phyloP scores from a whole-genome alignment of 2,888 invertebrate genomes.

The Macrosiphum euphorbiae region DNA sequence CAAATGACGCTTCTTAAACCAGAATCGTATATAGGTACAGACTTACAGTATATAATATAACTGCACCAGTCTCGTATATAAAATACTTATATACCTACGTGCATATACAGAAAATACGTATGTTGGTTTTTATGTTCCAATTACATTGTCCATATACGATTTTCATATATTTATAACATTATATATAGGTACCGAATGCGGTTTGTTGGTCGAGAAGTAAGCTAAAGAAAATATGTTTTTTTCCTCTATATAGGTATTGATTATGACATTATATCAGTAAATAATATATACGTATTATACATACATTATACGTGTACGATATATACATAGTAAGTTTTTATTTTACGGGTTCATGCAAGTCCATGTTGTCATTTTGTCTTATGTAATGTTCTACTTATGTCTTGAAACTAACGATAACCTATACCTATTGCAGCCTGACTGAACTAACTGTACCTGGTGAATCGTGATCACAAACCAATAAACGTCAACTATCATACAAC shows the following conservation, averaged over 20 bases:
- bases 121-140: constrained; percentile 40
- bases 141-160: constrained; percentile 26
- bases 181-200: neutral
- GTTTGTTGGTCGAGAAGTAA: constrained; percentile 20
- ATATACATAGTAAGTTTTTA: neutral
- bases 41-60: constrained; percentile 34
- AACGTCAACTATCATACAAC: neutral
- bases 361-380: constrained; percentile 28
- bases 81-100: neutral
- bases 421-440: neutral
- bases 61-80: constrained; percentile 18
- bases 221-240: constrained; percentile 38
- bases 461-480: neutral
- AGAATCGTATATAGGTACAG: constrained; percentile 10
- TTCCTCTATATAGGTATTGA: neutral
- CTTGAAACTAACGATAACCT: constrained; percentile 47
- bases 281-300: neutral
- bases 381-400: constrained; percentile 34
- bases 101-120: neutral
- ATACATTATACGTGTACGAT: neutral
- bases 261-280: constrained; percentile 1
- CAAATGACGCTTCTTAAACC: constrained; percentile 38
- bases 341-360: constrained; percentile 29
- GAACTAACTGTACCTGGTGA: constrained; percentile 8
- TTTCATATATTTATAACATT: constrained; percentile 22